These are phyloP conservation scores for Chlorops oryzae DNA, from an alignment of 1,140 invertebrate genomes.

Conservation along the genomic window DNA sequence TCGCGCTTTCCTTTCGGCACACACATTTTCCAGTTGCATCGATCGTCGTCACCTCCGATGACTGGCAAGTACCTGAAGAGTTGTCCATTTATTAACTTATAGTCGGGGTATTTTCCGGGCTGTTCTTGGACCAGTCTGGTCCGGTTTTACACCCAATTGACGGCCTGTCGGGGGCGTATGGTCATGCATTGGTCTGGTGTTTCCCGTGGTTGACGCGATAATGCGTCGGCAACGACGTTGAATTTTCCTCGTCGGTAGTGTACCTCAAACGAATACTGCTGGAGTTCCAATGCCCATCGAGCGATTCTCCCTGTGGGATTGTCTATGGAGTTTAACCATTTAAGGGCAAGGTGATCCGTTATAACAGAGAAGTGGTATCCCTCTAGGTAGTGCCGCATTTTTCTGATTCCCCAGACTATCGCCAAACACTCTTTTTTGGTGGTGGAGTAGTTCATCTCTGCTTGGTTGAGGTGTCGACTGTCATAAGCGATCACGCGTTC, in stretches of 20 bases:
- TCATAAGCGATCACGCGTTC: slow-evolving; percentile 40
- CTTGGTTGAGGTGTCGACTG: slow-evolving; percentile 40
- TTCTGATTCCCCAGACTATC: slow-evolving; percentile 49
- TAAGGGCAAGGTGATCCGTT: slow-evolving; percentile 24
- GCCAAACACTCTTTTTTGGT: slow-evolving; percentile 52
- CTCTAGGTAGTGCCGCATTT: slow-evolving; percentile 49
- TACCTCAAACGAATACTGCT: slow-evolving; percentile 20
- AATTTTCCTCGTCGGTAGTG: slow-evolving; percentile 23
- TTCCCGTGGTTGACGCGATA: slow-evolving; percentile 21
- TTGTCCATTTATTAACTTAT: too few relatives aligned
- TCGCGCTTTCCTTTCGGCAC: too few relatives aligned
- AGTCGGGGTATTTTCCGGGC: too few relatives aligned
- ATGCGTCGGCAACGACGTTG: too few relatives aligned
- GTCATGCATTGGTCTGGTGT: too few relatives aligned
- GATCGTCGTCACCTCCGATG: too few relatives aligned
- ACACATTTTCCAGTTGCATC: too few relatives aligned
- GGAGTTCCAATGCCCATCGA: slow-evolving; percentile 16
- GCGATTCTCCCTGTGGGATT: slow-evolving; percentile 25
- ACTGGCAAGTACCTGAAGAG: too few relatives aligned
- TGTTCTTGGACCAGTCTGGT: too few relatives aligned
- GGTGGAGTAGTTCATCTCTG: slow-evolving; percentile 46
- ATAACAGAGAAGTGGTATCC: slow-evolving; percentile 7
- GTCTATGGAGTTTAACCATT: slow-evolving; percentile 41
- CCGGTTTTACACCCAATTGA: too few relatives aligned
- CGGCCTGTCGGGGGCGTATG: too few relatives aligned